Percentiles rank a stretch among this genome's conserved stretches.
These are phyloP conservation scores for Metaphire vulgaris DNA, from an alignment of 1,140 invertebrate species.

Conservation along the genomic window DNA sequence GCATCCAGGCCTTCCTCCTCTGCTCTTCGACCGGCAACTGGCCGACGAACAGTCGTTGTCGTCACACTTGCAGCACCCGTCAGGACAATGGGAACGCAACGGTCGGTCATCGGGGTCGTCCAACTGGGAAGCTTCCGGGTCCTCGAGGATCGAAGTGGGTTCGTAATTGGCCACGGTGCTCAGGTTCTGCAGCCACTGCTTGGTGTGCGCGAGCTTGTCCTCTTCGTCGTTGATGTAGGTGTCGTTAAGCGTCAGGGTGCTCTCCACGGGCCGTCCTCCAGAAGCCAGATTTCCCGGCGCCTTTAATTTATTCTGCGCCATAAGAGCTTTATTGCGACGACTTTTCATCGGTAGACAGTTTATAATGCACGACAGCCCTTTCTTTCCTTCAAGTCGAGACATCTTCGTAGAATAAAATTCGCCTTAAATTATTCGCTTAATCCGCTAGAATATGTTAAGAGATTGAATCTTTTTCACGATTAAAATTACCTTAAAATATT, in stretches of 20 bases:
- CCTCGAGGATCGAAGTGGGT: background rate
- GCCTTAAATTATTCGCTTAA: no score
- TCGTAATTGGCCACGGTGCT: slow-evolving; percentile 13
- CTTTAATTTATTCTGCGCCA: slow-evolving; percentile 1
- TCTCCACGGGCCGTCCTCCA: background rate
- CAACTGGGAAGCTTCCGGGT: background rate
- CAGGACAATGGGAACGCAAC: background rate
- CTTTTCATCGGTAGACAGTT: slow-evolving; percentile 18
- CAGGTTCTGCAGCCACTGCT: slow-evolving; percentile 20
- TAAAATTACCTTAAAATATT: no score
- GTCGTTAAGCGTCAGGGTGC: background rate
- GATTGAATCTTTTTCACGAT: no score
- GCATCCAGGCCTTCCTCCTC: background rate
- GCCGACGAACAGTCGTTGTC: background rate
- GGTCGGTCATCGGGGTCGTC: background rate
- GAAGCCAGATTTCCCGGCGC: background rate
- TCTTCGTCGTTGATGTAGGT: background rate
- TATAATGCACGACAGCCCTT: slow-evolving; percentile 13
- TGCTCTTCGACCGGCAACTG: background rate
- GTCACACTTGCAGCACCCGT: background rate
- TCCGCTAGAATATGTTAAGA: no score
- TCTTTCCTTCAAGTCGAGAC: slow-evolving; percentile 15
- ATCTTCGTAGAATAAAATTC: no score
- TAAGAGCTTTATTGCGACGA: background rate
- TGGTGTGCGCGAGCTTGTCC: slow-evolving; percentile 8